Conservation (phyloP, 2,113 vertebrate species). For the Recurvirostra avosetta region DNA sequence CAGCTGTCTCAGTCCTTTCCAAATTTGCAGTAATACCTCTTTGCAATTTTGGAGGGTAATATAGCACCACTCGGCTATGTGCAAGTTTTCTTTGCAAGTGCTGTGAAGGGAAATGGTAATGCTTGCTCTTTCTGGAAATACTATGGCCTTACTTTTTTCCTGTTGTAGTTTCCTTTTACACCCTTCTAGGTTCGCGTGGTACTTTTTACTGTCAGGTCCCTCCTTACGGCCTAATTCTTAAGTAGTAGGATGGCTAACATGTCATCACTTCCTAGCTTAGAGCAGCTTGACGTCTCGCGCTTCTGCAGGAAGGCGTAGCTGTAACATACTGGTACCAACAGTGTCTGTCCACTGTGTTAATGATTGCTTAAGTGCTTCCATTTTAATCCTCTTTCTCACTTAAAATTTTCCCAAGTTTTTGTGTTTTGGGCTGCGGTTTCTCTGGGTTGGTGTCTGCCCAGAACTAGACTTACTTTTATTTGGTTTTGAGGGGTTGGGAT, state of each 20-base stretch:
- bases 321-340: neutral
- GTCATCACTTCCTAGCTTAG: neutral
- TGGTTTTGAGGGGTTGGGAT: neutral
- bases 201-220: neutral
- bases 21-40: neutral
- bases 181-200: neutral
- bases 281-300: neutral
- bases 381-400: neutral
- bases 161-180: neutral
- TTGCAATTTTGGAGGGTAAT: neutral
- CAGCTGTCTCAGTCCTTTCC: neutral
- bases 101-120: neutral
- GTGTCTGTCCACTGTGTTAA: neutral
- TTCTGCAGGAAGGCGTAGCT: neutral
- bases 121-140: neutral
- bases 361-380: neutral
- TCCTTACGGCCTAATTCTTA: neutral
- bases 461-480: neutral
- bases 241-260: neutral
- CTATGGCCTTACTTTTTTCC: neutral
- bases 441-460: neutral
- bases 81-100: constrained; percentile 38
- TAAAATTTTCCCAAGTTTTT: neutral
- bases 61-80: neutral
- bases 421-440: neutral